Conservation (phyloP, 2,113 vertebrate genomes). For the Coreoperca whiteheadi region DNA sequence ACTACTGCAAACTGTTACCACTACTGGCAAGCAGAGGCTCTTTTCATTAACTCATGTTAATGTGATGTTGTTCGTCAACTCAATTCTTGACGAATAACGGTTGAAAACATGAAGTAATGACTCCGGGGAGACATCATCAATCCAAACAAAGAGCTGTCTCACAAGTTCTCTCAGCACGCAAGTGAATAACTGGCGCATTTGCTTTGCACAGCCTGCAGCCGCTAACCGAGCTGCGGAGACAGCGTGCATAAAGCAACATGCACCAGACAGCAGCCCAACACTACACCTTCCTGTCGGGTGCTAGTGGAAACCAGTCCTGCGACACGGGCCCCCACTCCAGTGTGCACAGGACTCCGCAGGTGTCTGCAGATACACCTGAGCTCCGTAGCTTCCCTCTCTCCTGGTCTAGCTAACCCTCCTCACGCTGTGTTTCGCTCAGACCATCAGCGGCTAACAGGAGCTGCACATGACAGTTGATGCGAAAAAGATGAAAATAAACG, state of each 20-base stretch:
- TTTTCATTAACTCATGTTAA: background rate
- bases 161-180: background rate
- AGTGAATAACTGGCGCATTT: conserved; percentile 11
- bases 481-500: conserved; percentile 32
- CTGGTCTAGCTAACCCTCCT: conserved; percentile 42
- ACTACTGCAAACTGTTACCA: background rate
- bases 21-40: background rate
- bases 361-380: background rate
- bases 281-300: conserved; percentile 46
- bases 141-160: conserved; percentile 20
- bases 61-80: background rate
- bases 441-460: conserved; percentile 48
- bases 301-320: conserved; percentile 43
- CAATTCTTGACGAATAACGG: background rate
- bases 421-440: conserved; percentile 50
- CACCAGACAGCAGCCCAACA: conserved; percentile 28
- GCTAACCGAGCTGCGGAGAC: conserved; percentile 36
- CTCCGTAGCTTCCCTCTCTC: background rate
- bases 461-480: conserved; percentile 59
- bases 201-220: conserved; percentile 26
- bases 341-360: background rate
- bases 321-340: conserved; percentile 12
- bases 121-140: background rate
- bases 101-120: background rate
- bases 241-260: conserved; percentile 33